These are phyloP conservation scores for Drosophila pseudoobscura DNA, from an alignment of 1,140 invertebrate species.

Conservation along the genomic window DNA sequence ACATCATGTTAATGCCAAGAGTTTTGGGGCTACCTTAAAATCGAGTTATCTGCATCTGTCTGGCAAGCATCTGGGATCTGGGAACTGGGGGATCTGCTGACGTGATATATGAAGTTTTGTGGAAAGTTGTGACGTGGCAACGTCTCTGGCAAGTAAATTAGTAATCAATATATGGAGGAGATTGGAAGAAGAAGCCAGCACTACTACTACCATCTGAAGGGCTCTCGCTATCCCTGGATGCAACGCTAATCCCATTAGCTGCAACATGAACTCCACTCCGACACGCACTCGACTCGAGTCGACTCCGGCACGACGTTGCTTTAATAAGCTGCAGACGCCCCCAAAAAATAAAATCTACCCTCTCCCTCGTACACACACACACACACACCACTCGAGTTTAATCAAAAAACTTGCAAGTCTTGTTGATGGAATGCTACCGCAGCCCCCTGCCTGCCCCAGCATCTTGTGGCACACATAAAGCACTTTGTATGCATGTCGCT, in stretches of 20 bases:
- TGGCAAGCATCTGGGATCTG: constrained; percentile 11
- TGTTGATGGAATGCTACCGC: constrained; percentile 62
- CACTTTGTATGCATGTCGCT: constrained; percentile 74
- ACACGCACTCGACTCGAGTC: constrained; percentile 41
- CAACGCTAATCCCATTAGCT: constrained; percentile 63
- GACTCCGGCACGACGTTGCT: constrained; percentile 44
- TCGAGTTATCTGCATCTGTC: constrained; percentile 53
- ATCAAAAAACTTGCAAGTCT: constrained; percentile 72
- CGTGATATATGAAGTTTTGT: constrained; percentile 35
- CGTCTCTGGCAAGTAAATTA: constrained; percentile 60
- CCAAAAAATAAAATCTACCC: constrained; percentile 39
- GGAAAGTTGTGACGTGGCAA: constrained; percentile 25
- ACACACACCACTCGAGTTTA: constrained; percentile 54
- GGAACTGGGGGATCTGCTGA: constrained; percentile 3
- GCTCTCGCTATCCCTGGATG: constrained; percentile 11
- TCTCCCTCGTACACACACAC: constrained; percentile 18
- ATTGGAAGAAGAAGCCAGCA: constrained; percentile 1
- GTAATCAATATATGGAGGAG: constrained; percentile 63
- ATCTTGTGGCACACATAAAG: constrained; percentile 72
- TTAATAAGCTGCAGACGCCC: constrained; percentile 50
- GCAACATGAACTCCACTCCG: constrained; percentile 44
- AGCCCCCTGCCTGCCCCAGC: constrained; percentile 39
- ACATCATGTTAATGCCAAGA: constrained; percentile 51
- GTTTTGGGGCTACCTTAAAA: constrained; percentile 47
- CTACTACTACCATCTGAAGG: not conserved